These are phyloP conservation scores for Callocephalon fimbriatum DNA, from an alignment of 2,113 vertebrate species.

Conservation along the genomic window DNA sequence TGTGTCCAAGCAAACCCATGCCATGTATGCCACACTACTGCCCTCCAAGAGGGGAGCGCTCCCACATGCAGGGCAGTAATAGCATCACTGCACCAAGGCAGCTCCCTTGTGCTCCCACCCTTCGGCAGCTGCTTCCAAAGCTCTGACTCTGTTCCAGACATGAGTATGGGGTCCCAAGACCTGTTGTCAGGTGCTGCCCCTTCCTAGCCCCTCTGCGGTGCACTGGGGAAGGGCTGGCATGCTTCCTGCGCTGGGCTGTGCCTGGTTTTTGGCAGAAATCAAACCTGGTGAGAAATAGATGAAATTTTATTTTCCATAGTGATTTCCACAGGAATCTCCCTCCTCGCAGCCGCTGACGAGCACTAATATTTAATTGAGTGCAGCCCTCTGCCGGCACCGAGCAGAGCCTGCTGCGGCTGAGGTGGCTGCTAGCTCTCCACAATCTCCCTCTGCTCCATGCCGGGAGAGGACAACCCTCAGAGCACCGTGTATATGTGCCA, in stretches of 20 bases:
- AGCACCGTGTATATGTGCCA: not conserved
- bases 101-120: not conserved
- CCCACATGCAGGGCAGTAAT: rapidly evolving
- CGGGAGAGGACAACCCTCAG: not conserved
- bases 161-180: rapidly evolving
- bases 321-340: not conserved
- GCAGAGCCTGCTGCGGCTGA: not conserved
- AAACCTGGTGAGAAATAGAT: not conserved
- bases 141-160: not conserved
- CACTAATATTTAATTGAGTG: not conserved
- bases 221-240: not conserved
- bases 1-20: not conserved
- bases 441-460: not conserved
- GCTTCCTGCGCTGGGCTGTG: rapidly evolving
- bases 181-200: not conserved
- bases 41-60: too few relatives aligned
- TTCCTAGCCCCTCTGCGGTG: not conserved
- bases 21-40: not conserved
- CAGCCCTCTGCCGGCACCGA: constrained; percentile 7
- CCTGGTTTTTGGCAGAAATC: not conserved
- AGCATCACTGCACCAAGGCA: rapidly evolving
- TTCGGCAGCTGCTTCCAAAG: not conserved
- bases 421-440: not conserved
- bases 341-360: not conserved
- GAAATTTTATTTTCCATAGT: not conserved